phyloP scores from a whole-genome alignment of 2,888 invertebrate genomes.

The Bedellia somnulentella region DNA sequence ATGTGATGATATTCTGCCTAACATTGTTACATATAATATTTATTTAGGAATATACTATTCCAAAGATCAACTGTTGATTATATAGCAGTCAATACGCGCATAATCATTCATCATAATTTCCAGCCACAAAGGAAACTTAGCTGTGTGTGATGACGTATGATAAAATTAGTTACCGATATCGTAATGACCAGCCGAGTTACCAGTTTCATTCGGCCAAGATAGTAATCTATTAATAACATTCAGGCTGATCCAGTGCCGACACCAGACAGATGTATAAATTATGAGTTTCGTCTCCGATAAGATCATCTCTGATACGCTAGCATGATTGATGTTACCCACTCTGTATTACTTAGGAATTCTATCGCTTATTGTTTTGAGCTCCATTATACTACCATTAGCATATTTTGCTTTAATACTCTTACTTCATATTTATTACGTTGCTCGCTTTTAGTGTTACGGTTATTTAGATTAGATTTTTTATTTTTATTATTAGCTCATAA shows the following conservation, averaged over 20 bases:
- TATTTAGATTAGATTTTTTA: neutral
- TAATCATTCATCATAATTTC: too few relatives aligned
- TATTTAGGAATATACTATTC: too few relatives aligned
- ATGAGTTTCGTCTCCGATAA: conserved; percentile 59
- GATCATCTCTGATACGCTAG: conserved; percentile 43
- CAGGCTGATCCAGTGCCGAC: conserved; percentile 47
- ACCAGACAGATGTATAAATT: conserved; percentile 57
- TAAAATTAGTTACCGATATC: conserved; percentile 45
- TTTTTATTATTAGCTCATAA: neutral
- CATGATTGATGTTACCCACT: conserved; percentile 47
- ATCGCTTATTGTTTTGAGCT: conserved; percentile 49
- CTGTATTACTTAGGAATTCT: conserved; percentile 48
- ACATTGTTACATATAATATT: too few relatives aligned
- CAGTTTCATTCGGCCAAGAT: conserved; percentile 52
- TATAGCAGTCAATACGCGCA: too few relatives aligned
- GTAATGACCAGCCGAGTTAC: conserved; percentile 1
- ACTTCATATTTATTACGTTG: too few relatives aligned
- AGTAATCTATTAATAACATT: conserved; percentile 59
- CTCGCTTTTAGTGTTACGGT: neutral
- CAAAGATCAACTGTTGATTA: too few relatives aligned
- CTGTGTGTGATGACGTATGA: conserved; percentile 20
- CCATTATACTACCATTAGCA: conserved; percentile 50
- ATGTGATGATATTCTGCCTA: too few relatives aligned
- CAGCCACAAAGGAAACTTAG: too few relatives aligned
- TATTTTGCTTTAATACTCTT: conserved; percentile 13